phyloP scores from a whole-genome alignment of 2,797 vertebrate genomes.

The Liasis olivaceus region DNA sequence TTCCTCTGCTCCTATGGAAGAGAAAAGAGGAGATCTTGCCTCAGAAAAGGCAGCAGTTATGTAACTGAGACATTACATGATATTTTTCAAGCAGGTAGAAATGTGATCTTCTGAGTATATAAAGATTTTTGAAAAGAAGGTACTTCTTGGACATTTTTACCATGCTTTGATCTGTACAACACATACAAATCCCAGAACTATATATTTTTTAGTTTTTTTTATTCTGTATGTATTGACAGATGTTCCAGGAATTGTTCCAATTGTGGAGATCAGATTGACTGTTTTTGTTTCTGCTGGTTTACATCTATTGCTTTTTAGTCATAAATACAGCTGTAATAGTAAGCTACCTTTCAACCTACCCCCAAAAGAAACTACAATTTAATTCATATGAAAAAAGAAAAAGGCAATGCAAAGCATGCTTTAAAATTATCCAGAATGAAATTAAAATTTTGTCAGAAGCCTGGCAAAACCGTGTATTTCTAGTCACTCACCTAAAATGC shows the following conservation, averaged over 20 bases:
- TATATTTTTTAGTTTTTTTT: background rate
- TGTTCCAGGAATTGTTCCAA: background rate
- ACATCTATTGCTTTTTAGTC: background rate
- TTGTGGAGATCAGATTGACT: background rate
- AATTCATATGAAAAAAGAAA: background rate
- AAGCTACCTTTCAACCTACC: background rate
- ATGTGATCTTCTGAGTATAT: background rate
- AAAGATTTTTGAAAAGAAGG: background rate
- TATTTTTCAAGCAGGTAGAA: background rate
- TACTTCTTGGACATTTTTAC: background rate
- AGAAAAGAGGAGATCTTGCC: background rate
- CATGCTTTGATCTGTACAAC: background rate
- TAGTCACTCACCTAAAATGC: background rate
- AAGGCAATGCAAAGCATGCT: background rate
- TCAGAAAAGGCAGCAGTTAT: background rate
- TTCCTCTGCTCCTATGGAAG: background rate
- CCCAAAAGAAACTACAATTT: background rate
- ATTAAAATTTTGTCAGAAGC: background rate
- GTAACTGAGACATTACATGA: background rate
- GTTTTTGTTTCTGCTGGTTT: background rate
- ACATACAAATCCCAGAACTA: background rate
- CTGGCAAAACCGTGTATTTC: background rate
- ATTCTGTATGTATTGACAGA: background rate
- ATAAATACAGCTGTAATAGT: background rate
- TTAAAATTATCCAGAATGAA: background rate